Percentiles rank a stretch among this genome's conserved stretches.
Evolutionary conservation across 2,113 vertebrate genomes (phyloP).

Genomic region (Rhineura floridana): DNA sequence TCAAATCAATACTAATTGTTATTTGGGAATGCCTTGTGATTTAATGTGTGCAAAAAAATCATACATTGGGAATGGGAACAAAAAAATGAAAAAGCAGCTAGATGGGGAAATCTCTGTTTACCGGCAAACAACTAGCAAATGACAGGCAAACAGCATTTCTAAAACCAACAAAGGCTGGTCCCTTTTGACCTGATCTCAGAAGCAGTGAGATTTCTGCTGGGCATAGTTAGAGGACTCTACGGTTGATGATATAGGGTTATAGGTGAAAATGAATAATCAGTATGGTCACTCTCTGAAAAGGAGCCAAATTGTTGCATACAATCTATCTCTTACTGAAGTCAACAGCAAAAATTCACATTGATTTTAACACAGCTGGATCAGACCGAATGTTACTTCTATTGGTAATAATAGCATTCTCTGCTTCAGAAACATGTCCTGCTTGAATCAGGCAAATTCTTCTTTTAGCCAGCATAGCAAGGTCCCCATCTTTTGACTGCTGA

Average conservation of each 20-base stretch:
- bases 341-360: neutral
- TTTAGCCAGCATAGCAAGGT: slow-evolving; percentile 31
- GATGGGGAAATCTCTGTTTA: slow-evolving; percentile 12
- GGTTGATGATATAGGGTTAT: slow-evolving; percentile 23
- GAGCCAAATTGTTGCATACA: neutral
- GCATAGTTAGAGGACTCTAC: neutral
- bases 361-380: neutral
- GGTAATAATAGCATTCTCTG: slow-evolving; percentile 46
- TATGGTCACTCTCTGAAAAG: slow-evolving; percentile 19
- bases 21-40: slow-evolving; percentile 44
- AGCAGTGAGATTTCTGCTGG: neutral
- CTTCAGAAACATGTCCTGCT: slow-evolving; percentile 44
- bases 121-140: slow-evolving; percentile 27
- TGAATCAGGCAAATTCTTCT: slow-evolving; percentile 46
- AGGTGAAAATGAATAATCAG: slow-evolving; percentile 9
- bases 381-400: slow-evolving; percentile 19
- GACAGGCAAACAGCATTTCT: neutral
- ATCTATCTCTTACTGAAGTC: neutral
- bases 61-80: slow-evolving; percentile 2
- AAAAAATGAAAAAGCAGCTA: slow-evolving; percentile 8
- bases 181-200: neutral
- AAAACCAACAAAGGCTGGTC: neutral
- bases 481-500: slow-evolving; percentile 45
- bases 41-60: neutral
- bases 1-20: slow-evolving; percentile 68